Base-by-base conservation (phyloP, 1,140 invertebrate genomes). In the Scylla paramamosain region DNA sequence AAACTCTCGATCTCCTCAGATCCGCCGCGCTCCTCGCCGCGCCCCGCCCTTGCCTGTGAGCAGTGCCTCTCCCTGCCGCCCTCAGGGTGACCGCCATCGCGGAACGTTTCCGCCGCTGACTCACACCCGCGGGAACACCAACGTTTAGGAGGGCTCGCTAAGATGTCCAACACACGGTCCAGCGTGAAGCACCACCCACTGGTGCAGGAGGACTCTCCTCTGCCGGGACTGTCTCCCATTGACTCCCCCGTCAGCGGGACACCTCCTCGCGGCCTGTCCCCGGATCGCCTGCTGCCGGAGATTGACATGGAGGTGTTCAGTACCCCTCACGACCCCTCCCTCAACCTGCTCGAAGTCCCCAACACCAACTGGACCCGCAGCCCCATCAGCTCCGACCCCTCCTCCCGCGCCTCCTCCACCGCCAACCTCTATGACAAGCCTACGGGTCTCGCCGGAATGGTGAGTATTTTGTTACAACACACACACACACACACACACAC, bases 291-390 rank as follows among this genome's bases (percentile, higher is more conserved):
- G 45, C 94, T 94, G 87, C 67, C 92, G 59, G 59, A 95, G 48
- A 28, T 94, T 48, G 94, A 93, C 92, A 86, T 93, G 94, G 83
- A 87, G 29, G 28, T 59, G 31, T 96, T 93, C 92, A 82, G 83
- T 16, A 94, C 77, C 29, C 95, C 95, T 0, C 94, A 95, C 39
- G 95, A 96, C 84, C 95, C 94, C 2, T n/a, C 95, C n/a, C 92
- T 96, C 31, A 95, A 95, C 46, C 94, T 96, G 25, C 94, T 96
- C 20, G 95, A 96, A 77, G 95, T 96, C 12, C 95, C 95, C 86
- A 84, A 90, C 67, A 96, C 95, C 59, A 96, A 96, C 94, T 96
- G 95, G 95, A 96, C 95, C 8, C 92, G 94, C 25, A 94, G 59
- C 20, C 39, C 84, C 7, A 20, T 67, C 31, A 82, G 88, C 31